These are phyloP conservation scores for Trachelus stipa DNA, from an alignment of 2,888 invertebrate genomes.

Conservation along the genomic window DNA sequence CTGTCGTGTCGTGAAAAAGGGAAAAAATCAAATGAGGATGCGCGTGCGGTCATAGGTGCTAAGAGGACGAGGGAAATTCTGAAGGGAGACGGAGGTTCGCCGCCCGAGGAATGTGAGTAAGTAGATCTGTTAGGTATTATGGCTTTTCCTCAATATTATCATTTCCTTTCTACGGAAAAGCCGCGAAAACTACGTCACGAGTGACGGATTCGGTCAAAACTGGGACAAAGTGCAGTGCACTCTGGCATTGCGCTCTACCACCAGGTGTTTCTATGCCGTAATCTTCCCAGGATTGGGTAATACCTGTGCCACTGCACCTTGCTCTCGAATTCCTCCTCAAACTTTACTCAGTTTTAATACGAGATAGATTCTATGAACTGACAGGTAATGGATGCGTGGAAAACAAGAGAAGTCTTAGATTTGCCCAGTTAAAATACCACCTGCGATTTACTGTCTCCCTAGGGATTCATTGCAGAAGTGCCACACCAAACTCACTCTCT, in stretches of 20 bases:
- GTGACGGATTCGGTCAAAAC: conserved; percentile 65
- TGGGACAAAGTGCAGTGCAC: conserved; percentile 67
- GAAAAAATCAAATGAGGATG: conserved; percentile 33
- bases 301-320: conserved; percentile 49
- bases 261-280: conserved; percentile 66
- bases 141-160: conserved; percentile 1
- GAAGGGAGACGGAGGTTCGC: conserved; percentile 28
- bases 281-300: conserved; percentile 65
- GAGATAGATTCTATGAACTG: conserved; percentile 20
- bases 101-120: conserved; percentile 50
- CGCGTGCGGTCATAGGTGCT: conserved; percentile 26
- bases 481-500: not conserved
- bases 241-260: conserved; percentile 65
- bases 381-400: conserved; percentile 21
- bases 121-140: conserved; percentile 27
- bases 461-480: not conserved
- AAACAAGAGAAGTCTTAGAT: not conserved
- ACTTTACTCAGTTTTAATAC: conserved; percentile 9
- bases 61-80: conserved; percentile 28
- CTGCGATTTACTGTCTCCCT: not conserved
- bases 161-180: conserved; percentile 45
- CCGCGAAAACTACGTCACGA: conserved; percentile 64
- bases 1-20: conserved; percentile 31
- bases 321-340: conserved; percentile 33
- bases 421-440: not conserved